These are phyloP conservation scores for Pterocles orientalis DNA, from an alignment of 2,113 vertebrate species.

Conservation along the genomic window DNA sequence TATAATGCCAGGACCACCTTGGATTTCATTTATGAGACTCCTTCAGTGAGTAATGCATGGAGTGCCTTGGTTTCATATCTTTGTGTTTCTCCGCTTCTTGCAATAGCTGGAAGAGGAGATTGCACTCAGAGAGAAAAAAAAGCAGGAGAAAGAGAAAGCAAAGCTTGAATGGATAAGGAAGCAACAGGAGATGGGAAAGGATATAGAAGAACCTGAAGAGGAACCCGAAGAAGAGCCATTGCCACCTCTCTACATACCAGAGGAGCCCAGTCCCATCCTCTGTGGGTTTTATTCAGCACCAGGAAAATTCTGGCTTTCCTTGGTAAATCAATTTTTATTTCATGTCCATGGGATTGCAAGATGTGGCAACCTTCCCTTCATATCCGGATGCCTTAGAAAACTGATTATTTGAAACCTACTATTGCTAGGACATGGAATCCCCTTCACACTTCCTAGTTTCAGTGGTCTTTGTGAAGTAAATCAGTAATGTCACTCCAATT, in stretches of 20 bases:
- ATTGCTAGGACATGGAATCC: neutral
- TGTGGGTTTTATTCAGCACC: constrained; percentile 91
- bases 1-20: neutral
- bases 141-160: constrained; percentile 64
- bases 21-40: neutral
- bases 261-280: constrained; percentile 83
- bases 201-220: constrained; percentile 47
- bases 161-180: constrained; percentile 58
- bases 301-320: constrained; percentile 91
- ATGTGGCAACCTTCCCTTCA: neutral
- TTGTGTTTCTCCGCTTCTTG: constrained; percentile 8
- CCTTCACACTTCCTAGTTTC: neutral
- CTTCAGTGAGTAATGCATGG: neutral
- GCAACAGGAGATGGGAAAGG: constrained; percentile 52
- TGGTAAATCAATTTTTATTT: constrained; percentile 78
- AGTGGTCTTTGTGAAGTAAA: neutral
- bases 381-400: neutral
- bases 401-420: neutral
- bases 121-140: constrained; percentile 60
- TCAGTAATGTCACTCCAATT: neutral
- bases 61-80: neutral
- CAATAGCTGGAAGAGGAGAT: constrained; percentile 82
- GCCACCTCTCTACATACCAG: constrained; percentile 79
- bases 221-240: constrained; percentile 75
- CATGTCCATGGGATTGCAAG: neutral